These are phyloP conservation scores for Spinus pinus DNA, from an alignment of 2,797 vertebrate genomes.

Conservation along the genomic window DNA sequence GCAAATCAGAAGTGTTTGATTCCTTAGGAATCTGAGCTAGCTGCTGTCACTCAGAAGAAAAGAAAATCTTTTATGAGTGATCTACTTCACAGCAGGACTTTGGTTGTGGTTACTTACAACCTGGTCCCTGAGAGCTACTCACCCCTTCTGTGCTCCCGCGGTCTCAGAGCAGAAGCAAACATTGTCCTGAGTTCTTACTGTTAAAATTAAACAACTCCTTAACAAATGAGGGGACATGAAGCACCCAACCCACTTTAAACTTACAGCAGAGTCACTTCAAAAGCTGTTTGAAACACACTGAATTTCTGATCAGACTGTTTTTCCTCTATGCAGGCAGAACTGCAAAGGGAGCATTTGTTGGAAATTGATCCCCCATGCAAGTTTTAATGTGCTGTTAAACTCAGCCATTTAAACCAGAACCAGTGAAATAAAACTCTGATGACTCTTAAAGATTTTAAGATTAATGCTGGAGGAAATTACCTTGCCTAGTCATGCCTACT, in stretches of 20 bases:
- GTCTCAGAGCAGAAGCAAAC: not conserved
- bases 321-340: constrained; percentile 4
- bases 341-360: constrained; percentile 14
- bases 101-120: not conserved
- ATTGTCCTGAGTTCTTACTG: accelerated
- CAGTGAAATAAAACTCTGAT: constrained; percentile 68
- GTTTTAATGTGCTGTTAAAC: constrained; percentile 65
- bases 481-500: constrained; percentile 63
- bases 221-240: not conserved
- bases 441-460: constrained; percentile 69
- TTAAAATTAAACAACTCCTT: not conserved
- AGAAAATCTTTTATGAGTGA: not conserved
- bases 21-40: not conserved
- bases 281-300: not conserved
- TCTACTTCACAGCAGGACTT: not conserved
- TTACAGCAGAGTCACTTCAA: not conserved
- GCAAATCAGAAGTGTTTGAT: not conserved
- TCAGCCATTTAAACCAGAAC: constrained; percentile 37
- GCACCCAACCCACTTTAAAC: not conserved
- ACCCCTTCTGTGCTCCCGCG: not conserved
- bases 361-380: constrained; percentile 46
- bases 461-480: constrained; percentile 70
- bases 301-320: not conserved
- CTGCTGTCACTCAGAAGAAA: not conserved
- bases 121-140: not conserved